phyloP scores from a whole-genome alignment of 2,113 vertebrate species.

The Phalacrocorax pelagicus region DNA sequence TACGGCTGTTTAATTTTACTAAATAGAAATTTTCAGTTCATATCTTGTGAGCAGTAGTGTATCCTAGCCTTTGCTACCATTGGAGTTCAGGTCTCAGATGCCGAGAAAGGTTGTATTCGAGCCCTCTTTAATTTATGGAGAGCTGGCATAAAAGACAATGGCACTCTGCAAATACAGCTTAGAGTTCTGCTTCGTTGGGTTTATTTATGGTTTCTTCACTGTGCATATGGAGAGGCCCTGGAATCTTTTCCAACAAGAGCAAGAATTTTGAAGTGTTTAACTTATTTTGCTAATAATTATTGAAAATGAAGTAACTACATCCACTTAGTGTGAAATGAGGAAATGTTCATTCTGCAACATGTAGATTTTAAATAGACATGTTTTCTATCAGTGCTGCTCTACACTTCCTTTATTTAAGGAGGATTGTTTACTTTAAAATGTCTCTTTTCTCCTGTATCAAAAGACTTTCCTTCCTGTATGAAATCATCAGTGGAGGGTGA shows the following conservation, averaged over 20 bases:
- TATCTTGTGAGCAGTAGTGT: background rate
- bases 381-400: constrained; percentile 45
- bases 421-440: constrained; percentile 48
- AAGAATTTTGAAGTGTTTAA: background rate
- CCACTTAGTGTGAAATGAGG: background rate
- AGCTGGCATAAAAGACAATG: background rate
- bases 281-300: background rate
- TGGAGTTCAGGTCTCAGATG: background rate
- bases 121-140: background rate
- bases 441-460: background rate
- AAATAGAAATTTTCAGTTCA: background rate
- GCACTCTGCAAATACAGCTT: background rate
- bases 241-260: background rate
- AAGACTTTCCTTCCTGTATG: constrained; percentile 32
- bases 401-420: background rate
- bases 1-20: background rate
- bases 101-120: background rate
- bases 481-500: background rate
- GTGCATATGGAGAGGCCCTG: background rate
- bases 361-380: background rate
- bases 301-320: background rate
- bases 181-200: background rate
- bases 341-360: background rate
- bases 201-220: background rate
- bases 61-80: background rate